Evolutionary conservation across 2,113 vertebrate genomes (phyloP).

Genomic region (Ptyas mucosa): DNA sequence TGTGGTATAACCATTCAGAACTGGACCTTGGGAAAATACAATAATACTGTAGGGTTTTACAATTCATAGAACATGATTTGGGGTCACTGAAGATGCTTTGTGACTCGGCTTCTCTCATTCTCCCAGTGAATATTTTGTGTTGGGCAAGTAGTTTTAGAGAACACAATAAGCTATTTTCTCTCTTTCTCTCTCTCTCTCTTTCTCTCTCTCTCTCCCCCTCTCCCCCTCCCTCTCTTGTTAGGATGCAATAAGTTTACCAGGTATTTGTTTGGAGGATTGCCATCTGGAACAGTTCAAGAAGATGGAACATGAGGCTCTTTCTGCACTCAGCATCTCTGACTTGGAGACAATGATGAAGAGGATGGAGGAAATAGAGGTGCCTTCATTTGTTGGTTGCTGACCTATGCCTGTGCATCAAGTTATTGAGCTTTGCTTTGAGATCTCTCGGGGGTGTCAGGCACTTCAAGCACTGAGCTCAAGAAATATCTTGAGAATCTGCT

Average conservation of each 20-base stretch:
- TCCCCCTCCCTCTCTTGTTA: constrained; percentile 25
- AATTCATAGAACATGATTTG: not conserved
- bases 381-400: not conserved
- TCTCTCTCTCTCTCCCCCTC: not conserved
- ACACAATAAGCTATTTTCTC: not conserved
- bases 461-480: not conserved
- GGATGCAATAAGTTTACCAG: constrained; percentile 51
- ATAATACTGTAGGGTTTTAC: not conserved
- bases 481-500: not conserved
- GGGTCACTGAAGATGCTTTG: not conserved
- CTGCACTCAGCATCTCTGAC: constrained; percentile 53
- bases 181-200: not conserved
- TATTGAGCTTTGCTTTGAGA: not conserved
- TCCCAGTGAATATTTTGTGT: not conserved
- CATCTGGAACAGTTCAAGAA: constrained; percentile 50
- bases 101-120: not conserved
- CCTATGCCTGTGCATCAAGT: not conserved
- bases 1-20: not conserved
- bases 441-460: not conserved
- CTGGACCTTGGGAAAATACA: not conserved
- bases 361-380: constrained; percentile 96
- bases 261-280: constrained; percentile 69
- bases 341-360: constrained; percentile 87
- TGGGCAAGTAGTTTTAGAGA: not conserved
- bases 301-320: constrained; percentile 35